Evolutionary conservation across 1,140 invertebrate genomes (phyloP), one percentile per base, ranked within the genome.

Genomic region (Pseudomyrmex cubaensis): DNA sequence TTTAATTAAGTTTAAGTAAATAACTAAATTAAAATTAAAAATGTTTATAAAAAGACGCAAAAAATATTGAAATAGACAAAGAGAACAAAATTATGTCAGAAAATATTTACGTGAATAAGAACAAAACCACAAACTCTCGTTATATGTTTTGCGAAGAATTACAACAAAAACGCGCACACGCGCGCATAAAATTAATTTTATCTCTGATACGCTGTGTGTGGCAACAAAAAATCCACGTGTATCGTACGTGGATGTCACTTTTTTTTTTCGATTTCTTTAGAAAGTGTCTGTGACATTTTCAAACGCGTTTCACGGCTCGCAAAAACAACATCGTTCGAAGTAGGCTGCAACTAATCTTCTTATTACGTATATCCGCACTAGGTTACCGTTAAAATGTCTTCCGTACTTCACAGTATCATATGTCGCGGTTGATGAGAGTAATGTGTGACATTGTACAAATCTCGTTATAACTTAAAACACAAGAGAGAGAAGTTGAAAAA

Each of bases 251-350:
- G 20, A 52, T 74, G 66, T 22, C 84, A 86, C 84, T 67, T 82
- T 86, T 87, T n/a, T n/a, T 86, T 63, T 64, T 25, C 25, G 70
- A 46, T 70, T 82, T 54, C 46, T 86, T 87, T 87, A 87, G 85
- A 87, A 87, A 87, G 77, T 63, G 44, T 20, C 22, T 52, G 77
- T 87, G 76, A 87, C 85, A 86, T 86, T 87, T 83, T 86, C 77
- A n/a, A 75, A 8, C 57, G 12, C 22, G 76, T 82, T 84, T 64
- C 59, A 63, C 62, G 63, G 48, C 25, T 72, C n/a, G n/a, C 48
- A 62, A 56, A 46, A 2, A 63, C 61, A 44, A 57, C 64, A 69
- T 78, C 82, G 22, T 46, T 67, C 63, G 69, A 62, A 77, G 56
- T 61, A 73, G 48, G 73, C 73, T 57, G 74, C 22, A 7, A 22